Conservation (phyloP, 2,797 vertebrate genomes). For the Oreochromis grahami region DNA sequence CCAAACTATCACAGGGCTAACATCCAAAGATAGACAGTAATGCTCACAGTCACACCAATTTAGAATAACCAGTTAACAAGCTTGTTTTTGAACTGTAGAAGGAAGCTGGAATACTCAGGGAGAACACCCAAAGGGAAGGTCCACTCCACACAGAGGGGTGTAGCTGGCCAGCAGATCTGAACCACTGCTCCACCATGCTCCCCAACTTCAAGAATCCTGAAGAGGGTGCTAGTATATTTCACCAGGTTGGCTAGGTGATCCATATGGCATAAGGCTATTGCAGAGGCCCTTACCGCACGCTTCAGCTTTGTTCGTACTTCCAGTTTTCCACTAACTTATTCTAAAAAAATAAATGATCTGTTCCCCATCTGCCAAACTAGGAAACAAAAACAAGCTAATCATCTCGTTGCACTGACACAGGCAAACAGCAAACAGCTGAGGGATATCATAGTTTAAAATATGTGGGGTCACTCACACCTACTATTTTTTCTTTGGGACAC, state of each 20-base stretch:
- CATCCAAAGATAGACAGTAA: background rate
- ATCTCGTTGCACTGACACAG: background rate
- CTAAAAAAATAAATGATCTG: background rate
- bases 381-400: background rate
- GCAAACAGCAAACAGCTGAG: background rate
- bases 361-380: background rate
- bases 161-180: background rate
- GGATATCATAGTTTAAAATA: background rate
- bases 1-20: background rate
- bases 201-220: background rate
- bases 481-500: background rate
- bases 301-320: background rate
- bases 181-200: background rate
- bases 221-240: background rate
- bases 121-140: background rate
- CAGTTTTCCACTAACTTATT: background rate
- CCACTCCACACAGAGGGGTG: background rate
- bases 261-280: background rate
- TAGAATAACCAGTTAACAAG: background rate
- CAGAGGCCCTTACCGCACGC: background rate
- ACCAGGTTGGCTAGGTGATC: background rate
- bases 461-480: background rate
- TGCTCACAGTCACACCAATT: background rate
- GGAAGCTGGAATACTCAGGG: background rate
- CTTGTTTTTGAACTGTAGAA: background rate